Base-by-base conservation (phyloP, 2,888 invertebrate genomes). In the Philhelius pedissequus region DNA sequence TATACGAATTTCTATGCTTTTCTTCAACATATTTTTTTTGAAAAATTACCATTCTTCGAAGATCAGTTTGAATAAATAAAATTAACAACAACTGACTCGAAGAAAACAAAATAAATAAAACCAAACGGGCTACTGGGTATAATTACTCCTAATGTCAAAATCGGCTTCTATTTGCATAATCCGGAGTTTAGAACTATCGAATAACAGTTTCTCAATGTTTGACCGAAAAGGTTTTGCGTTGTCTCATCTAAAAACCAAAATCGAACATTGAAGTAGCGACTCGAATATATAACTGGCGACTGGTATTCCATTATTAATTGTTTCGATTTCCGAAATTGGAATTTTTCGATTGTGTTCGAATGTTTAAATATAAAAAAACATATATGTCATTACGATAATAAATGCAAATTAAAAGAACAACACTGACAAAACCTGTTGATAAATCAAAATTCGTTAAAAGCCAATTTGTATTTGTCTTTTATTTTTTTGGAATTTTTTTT, bases 321-420 rank as follows among this genome's bases (percentile, higher is more conserved):
- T 58, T 66, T 56, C 40, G 73, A 70, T 83, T 52, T 50, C 18
- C 15, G 40, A 73, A 73, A 54, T 73, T 58, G 27, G 58, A 50
- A 58, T 70, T 43, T 64, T 64, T n/a, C n/a, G n/a, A 15, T 35
- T 54, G 25, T 70, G 56, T 30, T 2, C n/a, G 71, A 71, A 64
- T 66, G 45, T 70, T 75, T 68, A 13, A 43, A 27, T 27, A 25
- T 8, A 25, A 75, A 64, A 79, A 8, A 71, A n/a, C n/a, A n/a
- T 70, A 84, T 84, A 84, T 60, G 60, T 60, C 66, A 84, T 84
- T 84, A 84, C 68, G 75, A 75, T 75, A 80, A 69, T 75, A 68
- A 71, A 84, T 66, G 66, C 71, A 84, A 84, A 79, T 80, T 76
- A 70, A 60, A 52, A 54, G 68, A 76, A 8, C 27, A 69, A 32